These are phyloP conservation scores for Apostichopus californicus DNA, from an alignment of 35 echinoderm and acorn worm genomes.

Conservation along the genomic window DNA sequence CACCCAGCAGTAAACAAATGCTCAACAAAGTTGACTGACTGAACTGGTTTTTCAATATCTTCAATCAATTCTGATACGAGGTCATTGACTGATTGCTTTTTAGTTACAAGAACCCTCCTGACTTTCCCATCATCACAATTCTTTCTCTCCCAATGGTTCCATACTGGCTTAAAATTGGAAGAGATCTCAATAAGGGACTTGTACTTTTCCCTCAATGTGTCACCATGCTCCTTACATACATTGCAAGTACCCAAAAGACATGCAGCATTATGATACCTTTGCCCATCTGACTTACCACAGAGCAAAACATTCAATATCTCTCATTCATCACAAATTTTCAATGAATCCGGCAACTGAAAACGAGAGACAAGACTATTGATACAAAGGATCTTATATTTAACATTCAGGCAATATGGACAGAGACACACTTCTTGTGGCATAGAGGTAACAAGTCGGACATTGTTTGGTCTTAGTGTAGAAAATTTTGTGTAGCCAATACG, in stretches of 20 bases:
- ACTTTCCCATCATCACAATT: slow-evolving; percentile 32
- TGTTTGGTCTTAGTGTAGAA: slow-evolving; percentile 20
- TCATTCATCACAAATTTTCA: neutral
- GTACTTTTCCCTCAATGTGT: neutral
- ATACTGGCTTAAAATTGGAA: neutral
- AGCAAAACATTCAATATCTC: slow-evolving; percentile 12
- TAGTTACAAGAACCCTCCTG: slow-evolving; percentile 7
- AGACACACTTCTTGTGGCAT: slow-evolving; percentile 36
- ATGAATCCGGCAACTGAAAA: neutral
- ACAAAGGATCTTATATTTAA: slow-evolving; percentile 52
- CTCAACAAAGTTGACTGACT: neutral
- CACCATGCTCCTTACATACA: neutral
- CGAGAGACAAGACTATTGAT: slow-evolving; percentile 27
- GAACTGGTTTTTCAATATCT: neutral
- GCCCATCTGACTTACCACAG: slow-evolving; percentile 27
- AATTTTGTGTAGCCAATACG: slow-evolving; percentile 60
- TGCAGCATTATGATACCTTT: slow-evolving; percentile 27
- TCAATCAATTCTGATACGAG: slow-evolving; percentile 15
- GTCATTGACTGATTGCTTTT: neutral
- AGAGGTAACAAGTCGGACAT: slow-evolving; percentile 24
- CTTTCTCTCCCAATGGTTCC: slow-evolving; percentile 38
- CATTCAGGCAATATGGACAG: slow-evolving; percentile 41
- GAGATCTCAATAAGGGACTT: too few species aligned
- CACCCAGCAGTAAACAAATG: slow-evolving; percentile 19
- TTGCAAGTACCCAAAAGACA: neutral